These are phyloP conservation scores for Campopleginae sp. DNA, from an alignment of 2,888 invertebrate genomes.

Conservation along the genomic window DNA sequence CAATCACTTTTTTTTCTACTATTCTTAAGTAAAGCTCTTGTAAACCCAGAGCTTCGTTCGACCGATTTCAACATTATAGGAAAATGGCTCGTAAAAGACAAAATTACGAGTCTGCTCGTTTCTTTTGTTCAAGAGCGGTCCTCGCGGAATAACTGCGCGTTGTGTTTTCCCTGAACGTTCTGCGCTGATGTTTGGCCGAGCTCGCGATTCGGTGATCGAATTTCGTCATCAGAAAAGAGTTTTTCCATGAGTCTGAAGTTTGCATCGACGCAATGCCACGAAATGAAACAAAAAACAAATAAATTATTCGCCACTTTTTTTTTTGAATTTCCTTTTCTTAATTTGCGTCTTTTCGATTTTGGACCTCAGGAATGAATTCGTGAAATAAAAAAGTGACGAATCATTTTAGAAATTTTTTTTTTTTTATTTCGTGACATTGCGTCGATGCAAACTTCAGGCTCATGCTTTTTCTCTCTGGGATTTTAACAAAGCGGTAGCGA, in stretches of 20 bases:
- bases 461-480: no score
- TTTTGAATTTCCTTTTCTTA: no score
- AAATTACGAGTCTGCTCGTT: slow-evolving; percentile 6
- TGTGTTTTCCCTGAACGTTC: slow-evolving; percentile 38
- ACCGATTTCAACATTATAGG: slow-evolving; percentile 9
- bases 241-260: slow-evolving; percentile 19
- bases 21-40: slow-evolving; percentile 1
- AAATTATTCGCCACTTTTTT: no score
- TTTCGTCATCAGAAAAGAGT: slow-evolving; percentile 57
- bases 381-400: no score
- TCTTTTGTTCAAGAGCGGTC: slow-evolving; percentile 15
- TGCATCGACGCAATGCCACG: no score
- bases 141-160: slow-evolving; percentile 32
- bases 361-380: no score
- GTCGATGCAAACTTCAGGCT: no score
- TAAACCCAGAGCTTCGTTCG: neutral
- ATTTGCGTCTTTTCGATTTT: no score
- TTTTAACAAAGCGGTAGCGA: neutral
- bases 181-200: slow-evolving; percentile 36
- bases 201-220: slow-evolving; percentile 51
- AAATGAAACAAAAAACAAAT: no score
- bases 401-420: no score
- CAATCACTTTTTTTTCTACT: neutral
- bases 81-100: slow-evolving; percentile 7
- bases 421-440: no score